Evolutionary conservation across 2,113 vertebrate genomes (phyloP).

Genomic region (Antigone vipio): DNA sequence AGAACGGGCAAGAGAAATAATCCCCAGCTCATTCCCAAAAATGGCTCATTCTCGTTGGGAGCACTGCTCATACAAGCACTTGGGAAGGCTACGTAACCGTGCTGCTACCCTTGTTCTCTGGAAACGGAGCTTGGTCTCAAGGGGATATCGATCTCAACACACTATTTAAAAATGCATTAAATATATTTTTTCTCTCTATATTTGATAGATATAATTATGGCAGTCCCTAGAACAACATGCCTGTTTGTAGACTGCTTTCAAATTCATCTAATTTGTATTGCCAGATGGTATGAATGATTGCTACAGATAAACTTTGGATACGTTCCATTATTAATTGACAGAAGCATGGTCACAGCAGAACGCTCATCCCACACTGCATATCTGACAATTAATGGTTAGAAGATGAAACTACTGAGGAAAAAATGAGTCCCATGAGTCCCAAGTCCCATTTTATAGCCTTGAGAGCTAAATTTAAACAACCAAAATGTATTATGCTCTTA

Average conservation of each 20-base stretch:
- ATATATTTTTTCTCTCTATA: slow-evolving; percentile 3
- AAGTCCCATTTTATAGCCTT: slow-evolving; percentile 35
- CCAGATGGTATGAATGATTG: slow-evolving; percentile 72
- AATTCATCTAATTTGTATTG: slow-evolving; percentile 69
- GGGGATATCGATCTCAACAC: slow-evolving; percentile 1
- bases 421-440: slow-evolving; percentile 20
- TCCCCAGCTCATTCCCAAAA: background rate
- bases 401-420: slow-evolving; percentile 48
- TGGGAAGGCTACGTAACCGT: fast-evolving
- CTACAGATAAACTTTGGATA: slow-evolving; percentile 70
- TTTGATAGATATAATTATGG: slow-evolving; percentile 65
- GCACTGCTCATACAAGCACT: background rate
- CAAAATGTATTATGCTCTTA: slow-evolving; percentile 34
- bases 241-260: slow-evolving; percentile 63
- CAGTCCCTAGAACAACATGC: slow-evolving; percentile 57
- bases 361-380: background rate
- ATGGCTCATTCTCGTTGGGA: background rate
- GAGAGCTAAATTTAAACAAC: slow-evolving; percentile 52
- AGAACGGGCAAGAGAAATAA: background rate
- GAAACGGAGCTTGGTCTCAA: background rate
- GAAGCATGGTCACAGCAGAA: slow-evolving; percentile 54
- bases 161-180: slow-evolving; percentile 39
- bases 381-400: slow-evolving; percentile 64
- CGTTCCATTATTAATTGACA: slow-evolving; percentile 71
- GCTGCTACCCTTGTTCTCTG: background rate